These are phyloP conservation scores for Platichthys stellatus DNA, from an alignment of 2,113 vertebrate species.

Conservation along the genomic window DNA sequence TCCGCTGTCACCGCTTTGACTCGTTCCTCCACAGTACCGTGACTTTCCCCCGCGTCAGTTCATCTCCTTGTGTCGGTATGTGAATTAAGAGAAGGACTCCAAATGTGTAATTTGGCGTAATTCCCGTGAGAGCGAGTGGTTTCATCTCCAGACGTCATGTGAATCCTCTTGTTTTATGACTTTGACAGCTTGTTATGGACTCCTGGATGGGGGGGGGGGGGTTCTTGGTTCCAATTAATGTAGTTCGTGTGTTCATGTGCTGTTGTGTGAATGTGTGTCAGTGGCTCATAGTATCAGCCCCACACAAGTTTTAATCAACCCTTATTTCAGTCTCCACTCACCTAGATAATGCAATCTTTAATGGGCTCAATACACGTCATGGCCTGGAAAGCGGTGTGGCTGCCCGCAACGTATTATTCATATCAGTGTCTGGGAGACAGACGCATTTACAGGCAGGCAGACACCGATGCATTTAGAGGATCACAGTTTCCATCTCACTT, in stretches of 20 bases:
- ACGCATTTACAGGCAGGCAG: constrained; percentile 5
- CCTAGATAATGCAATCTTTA: constrained; percentile 19
- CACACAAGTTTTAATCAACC: constrained; percentile 19
- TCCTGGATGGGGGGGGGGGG: neutral
- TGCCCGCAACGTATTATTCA: constrained; percentile 38
- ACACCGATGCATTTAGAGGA: constrained; percentile 45
- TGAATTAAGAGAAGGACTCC: too few species aligned
- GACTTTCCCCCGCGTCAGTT: too few species aligned
- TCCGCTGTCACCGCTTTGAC: too few species aligned
- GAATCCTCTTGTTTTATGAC: neutral
- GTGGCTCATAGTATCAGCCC: neutral
- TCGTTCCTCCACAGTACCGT: too few species aligned
- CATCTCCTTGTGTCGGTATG: too few species aligned
- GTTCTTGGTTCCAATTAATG: neutral
- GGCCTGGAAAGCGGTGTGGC: constrained; percentile 9
- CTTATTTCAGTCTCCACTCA: constrained; percentile 21
- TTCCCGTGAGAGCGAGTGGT: neutral
- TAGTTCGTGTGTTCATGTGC: neutral
- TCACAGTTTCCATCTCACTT: constrained; percentile 57
- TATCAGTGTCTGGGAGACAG: constrained; percentile 43
- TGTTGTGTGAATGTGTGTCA: neutral
- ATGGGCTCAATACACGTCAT: constrained; percentile 20
- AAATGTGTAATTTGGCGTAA: too few species aligned
- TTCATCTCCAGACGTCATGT: neutral
- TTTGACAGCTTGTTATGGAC: neutral